These are phyloP conservation scores for Mystacornis crossleyi DNA, from an alignment of 2,113 vertebrate species.

Conservation along the genomic window DNA sequence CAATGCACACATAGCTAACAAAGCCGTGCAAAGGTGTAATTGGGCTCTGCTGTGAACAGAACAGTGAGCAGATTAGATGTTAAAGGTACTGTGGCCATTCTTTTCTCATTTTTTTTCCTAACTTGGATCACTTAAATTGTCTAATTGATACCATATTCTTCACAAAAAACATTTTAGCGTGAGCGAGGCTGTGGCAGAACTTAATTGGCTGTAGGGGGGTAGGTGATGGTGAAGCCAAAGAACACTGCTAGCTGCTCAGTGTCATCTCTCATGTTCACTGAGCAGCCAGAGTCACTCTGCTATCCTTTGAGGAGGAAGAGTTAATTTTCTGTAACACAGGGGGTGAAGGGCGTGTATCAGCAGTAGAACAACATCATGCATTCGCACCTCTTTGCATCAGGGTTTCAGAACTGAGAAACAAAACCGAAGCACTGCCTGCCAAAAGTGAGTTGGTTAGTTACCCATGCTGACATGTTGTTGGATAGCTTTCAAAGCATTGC, in stretches of 20 bases:
- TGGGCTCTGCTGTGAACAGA: neutral
- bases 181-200: neutral
- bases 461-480: neutral
- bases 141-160: neutral
- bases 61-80: neutral
- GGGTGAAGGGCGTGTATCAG: neutral
- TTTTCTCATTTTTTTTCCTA: neutral
- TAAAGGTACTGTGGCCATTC: neutral
- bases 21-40: neutral
- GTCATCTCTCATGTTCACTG: neutral
- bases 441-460: neutral
- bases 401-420: neutral
- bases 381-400: neutral
- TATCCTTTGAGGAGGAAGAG: neutral
- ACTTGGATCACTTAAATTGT: neutral
- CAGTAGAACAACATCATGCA: neutral
- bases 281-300: neutral
- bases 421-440: neutral
- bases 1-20: accelerated
- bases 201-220: neutral
- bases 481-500: neutral
- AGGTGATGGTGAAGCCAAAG: neutral
- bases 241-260: neutral
- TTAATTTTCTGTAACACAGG: neutral
- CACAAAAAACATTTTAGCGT: neutral